A percentile compares a stretch with the other conserved stretches of the same genome.
phyloP scores from a whole-genome alignment of 1,140 invertebrate species.

The Parasteatoda tepidariorum region DNA sequence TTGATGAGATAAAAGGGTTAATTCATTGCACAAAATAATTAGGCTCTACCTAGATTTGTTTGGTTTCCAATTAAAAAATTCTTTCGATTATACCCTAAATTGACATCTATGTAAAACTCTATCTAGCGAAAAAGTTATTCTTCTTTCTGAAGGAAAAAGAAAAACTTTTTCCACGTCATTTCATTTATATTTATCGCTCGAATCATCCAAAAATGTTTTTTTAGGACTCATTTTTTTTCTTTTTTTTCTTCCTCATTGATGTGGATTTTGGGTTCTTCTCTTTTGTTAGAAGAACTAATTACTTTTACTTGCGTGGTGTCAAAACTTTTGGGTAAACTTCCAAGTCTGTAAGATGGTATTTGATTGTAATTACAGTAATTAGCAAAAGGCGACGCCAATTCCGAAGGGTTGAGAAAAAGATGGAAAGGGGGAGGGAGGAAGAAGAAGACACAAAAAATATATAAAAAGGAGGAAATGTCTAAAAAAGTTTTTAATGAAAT shows the following conservation, averaged over 20 bases:
- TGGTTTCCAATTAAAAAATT: too few relatives aligned
- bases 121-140: too few relatives aligned
- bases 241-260: conserved; percentile 12
- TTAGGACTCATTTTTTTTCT: background rate
- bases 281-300: conserved; percentile 58
- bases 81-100: too few relatives aligned
- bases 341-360: conserved; percentile 49
- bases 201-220: conserved; percentile 41
- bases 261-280: background rate
- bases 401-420: conserved; percentile 11
- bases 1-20: too few relatives aligned
- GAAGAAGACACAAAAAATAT: background rate
- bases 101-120: too few relatives aligned
- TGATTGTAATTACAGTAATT: conserved; percentile 61
- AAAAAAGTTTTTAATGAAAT: conserved; percentile 61
- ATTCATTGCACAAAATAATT: too few relatives aligned
- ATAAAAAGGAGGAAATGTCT: conserved; percentile 43
- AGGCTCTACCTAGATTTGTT: too few relatives aligned
- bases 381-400: conserved; percentile 35
- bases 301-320: conserved; percentile 55
- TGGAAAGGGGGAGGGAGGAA: background rate
- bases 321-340: conserved; percentile 60
- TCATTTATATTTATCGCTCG: conserved; percentile 35
- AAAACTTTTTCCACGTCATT: conserved; percentile 39
- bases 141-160: background rate